A percentile compares a stretch with the other conserved stretches of the same genome.
phyloP scores from a whole-genome alignment of 2,113 vertebrate genomes.

The Elephantulus edwardii region DNA sequence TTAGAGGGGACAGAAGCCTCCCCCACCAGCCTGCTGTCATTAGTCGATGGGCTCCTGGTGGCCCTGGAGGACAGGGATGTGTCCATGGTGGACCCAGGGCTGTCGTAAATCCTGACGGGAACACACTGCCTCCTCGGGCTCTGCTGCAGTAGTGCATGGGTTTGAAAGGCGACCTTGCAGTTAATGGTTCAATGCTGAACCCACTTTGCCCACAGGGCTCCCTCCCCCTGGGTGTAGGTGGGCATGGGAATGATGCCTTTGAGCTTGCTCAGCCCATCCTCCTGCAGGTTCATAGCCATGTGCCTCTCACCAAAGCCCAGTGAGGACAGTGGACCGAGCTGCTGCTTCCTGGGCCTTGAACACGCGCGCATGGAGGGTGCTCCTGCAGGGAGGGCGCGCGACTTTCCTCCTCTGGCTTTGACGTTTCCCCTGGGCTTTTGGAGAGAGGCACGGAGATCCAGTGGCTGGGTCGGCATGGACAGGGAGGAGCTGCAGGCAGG shows the following conservation, averaged over 20 bases:
- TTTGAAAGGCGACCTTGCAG: too few species aligned
- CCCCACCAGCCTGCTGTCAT: too few species aligned
- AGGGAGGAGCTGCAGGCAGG: not conserved
- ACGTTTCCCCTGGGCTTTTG: slow-evolving; percentile 27
- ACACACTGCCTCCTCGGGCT: too few species aligned
- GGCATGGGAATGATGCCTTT: not conserved
- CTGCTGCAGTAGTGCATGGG: too few species aligned
- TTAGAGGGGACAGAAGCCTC: not conserved
- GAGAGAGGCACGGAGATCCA: not conserved
- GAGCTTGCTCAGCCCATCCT: not conserved
- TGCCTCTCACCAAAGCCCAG: slow-evolving; percentile 10
- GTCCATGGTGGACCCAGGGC: too few species aligned
- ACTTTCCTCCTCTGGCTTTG: not conserved
- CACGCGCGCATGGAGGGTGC: not conserved
- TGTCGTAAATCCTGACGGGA: too few species aligned
- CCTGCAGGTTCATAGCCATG: not conserved
- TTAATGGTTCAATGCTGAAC: too few species aligned
- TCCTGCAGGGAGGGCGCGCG: not conserved
- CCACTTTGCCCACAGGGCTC: too few species aligned
- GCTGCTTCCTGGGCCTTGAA: not conserved
- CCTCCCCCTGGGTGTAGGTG: too few species aligned
- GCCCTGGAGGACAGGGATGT: too few species aligned
- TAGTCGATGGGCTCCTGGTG: too few species aligned
- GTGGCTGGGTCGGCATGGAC: not conserved
- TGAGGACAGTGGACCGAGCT: not conserved